Evolutionary conservation across 1,140 invertebrate species (phyloP).

Genomic region (Heliothis virescens): DNA sequence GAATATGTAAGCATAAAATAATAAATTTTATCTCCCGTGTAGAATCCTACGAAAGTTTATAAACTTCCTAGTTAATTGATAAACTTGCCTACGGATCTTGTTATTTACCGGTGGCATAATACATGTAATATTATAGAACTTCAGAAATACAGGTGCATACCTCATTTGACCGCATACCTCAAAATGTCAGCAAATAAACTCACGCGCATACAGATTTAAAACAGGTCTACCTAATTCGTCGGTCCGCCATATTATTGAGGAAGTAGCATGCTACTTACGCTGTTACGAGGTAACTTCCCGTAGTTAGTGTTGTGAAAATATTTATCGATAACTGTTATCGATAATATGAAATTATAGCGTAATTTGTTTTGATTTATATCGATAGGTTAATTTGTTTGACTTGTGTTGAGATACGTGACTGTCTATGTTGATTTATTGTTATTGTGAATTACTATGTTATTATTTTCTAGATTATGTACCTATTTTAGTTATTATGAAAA

Average conservation of each 20-base stretch:
- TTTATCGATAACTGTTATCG: constrained; percentile 10
- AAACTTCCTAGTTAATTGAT: no score
- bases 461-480: no score
- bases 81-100: no score
- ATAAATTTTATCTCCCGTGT: no score
- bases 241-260: neutral
- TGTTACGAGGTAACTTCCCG: constrained; percentile 21
- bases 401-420: neutral
- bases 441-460: neutral
- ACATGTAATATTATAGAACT: no score
- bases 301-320: constrained; percentile 11
- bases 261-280: neutral
- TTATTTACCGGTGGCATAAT: no score
- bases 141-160: neutral
- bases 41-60: no score
- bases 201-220: neutral
- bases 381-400: neutral
- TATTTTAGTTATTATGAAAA: no score
- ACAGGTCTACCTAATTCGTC: constrained; percentile 11
- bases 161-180: neutral
- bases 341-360: neutral
- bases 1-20: no score
- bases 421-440: neutral
- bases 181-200: neutral
- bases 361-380: constrained; percentile 9